A percentile compares a stretch with the other conserved stretches of the same genome.
Conservation (phyloP, 1,140 invertebrate genomes). For the Aphidius ervi region DNA sequence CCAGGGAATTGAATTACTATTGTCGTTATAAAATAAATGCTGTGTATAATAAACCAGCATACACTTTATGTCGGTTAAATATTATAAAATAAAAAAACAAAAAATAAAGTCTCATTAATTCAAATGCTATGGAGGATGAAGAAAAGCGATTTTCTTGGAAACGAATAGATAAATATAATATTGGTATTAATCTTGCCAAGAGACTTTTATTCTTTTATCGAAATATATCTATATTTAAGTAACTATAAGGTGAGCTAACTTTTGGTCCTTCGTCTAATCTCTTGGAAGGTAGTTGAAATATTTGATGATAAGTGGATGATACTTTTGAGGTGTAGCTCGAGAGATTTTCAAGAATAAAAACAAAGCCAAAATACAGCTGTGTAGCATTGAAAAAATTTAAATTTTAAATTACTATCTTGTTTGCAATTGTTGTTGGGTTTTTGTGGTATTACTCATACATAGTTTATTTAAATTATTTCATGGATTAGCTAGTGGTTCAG, state of each 20-base stretch:
- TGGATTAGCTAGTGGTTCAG: slow-evolving; percentile 1
- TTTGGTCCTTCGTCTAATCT: slow-evolving; percentile 1
- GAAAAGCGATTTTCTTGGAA: too few relatives aligned
- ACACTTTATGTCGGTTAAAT: too few relatives aligned
- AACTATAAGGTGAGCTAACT: not conserved
- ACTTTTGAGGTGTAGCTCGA: not conserved
- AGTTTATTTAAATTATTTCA: slow-evolving; percentile 5
- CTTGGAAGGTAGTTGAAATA: slow-evolving; percentile 8
- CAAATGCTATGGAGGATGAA: too few relatives aligned
- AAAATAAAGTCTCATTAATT: too few relatives aligned
- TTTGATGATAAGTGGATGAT: too few relatives aligned
- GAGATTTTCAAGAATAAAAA: slow-evolving; percentile 1
- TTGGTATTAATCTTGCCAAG: too few relatives aligned
- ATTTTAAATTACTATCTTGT: slow-evolving; percentile 6
- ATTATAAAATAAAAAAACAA: too few relatives aligned
- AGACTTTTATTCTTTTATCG: too few relatives aligned
- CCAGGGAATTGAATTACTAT: too few relatives aligned
- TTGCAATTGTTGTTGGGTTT: not conserved
- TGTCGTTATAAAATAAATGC: too few relatives aligned
- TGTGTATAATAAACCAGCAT: too few relatives aligned
- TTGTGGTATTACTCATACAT: not conserved
- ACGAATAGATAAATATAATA: too few relatives aligned
- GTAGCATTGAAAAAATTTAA: slow-evolving; percentile 11
- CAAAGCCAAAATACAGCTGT: not conserved
- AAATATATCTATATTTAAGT: not conserved